Conservation (phyloP, 2,797 vertebrate species). For the Apogon hyalosoma region DNA sequence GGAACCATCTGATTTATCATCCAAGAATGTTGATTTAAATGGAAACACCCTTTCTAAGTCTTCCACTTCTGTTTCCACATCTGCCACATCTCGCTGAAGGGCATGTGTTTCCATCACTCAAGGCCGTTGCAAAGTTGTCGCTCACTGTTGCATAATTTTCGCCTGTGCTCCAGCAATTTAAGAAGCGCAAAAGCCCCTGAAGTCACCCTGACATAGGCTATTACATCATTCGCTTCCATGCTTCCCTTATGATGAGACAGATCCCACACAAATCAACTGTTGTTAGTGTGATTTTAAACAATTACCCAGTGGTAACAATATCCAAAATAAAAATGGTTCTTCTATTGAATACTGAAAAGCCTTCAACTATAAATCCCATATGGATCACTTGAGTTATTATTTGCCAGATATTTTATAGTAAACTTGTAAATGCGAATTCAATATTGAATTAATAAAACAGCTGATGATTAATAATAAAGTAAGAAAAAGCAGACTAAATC, state of each 20-base stretch:
- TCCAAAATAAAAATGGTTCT: background rate
- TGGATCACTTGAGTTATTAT: too few species aligned
- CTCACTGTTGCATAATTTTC: conserved; percentile 53
- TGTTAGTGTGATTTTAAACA: background rate
- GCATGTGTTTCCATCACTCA: conserved; percentile 64
- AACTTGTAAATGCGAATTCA: background rate
- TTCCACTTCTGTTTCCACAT: conserved; percentile 50
- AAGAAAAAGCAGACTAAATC: background rate
- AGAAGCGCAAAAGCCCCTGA: conserved; percentile 39
- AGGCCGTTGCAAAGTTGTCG: conserved; percentile 28
- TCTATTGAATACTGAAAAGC: background rate
- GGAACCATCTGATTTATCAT: conserved; percentile 9
- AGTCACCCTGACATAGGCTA: conserved; percentile 36
- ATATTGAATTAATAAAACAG: too few species aligned
- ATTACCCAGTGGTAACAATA: too few species aligned
- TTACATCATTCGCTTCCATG: conserved; percentile 44
- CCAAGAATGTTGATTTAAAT: conserved; percentile 19
- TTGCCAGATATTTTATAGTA: background rate
- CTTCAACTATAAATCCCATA: too few species aligned
- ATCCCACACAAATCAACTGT: conserved; percentile 9
- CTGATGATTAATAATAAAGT: too few species aligned
- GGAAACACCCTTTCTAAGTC: conserved; percentile 34
- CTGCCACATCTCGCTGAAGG: conserved; percentile 33
- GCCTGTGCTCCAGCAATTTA: conserved; percentile 40
- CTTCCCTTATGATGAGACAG: conserved; percentile 29